These are phyloP conservation scores for Muntiacus muntjak DNA, from an alignment of 2,113 vertebrate species.

Conservation along the genomic window DNA sequence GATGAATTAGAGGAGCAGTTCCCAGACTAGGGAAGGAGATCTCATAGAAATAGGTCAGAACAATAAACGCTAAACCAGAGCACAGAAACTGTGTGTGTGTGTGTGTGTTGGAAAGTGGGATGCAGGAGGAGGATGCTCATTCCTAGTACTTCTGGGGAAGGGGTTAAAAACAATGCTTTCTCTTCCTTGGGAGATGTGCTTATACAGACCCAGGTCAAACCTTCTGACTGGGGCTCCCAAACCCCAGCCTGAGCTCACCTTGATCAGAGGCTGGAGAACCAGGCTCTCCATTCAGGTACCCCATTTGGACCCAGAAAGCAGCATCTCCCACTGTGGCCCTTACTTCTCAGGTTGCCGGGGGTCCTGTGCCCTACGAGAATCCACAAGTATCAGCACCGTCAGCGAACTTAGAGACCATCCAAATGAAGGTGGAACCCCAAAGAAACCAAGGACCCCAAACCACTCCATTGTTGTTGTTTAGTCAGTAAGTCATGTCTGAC, in stretches of 20 bases:
- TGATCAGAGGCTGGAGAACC: neutral
- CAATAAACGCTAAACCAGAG: neutral
- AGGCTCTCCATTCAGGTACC: neutral
- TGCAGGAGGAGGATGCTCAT: fast-evolving
- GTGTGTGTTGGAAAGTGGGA: neutral
- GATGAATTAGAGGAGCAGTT: neutral
- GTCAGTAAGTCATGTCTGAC: neutral
- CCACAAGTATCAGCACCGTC: neutral
- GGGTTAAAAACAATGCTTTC: neutral
- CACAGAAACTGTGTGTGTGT: neutral
- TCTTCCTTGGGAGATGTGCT: neutral
- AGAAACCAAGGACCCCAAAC: neutral
- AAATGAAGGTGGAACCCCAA: neutral
- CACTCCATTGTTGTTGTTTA: neutral
- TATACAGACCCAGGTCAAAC: neutral
- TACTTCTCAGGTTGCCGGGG: no score
- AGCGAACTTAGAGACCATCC: neutral
- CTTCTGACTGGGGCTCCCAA: neutral
- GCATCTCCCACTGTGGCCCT: neutral
- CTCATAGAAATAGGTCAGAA: slow-evolving; percentile 11
- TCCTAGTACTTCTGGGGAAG: neutral
- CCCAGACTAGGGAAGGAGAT: neutral
- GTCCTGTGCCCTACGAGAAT: neutral
- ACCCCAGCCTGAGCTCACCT: neutral
- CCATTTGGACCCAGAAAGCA: neutral